phyloP scores from a whole-genome alignment of 2,113 vertebrate species.

The Microcebus jonahi region DNA sequence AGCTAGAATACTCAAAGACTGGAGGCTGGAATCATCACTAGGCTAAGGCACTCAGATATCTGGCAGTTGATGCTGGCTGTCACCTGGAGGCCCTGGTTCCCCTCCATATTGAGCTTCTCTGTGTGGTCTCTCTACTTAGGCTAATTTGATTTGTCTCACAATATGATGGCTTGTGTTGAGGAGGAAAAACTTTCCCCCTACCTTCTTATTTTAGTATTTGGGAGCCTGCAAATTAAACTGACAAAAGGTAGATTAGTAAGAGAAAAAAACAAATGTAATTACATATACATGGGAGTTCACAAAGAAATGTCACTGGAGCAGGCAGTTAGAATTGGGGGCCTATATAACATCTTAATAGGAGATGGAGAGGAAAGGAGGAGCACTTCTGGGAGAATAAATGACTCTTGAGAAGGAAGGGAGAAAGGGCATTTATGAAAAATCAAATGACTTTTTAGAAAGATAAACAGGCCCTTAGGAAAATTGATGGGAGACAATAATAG shows the following conservation, averaged over 20 bases:
- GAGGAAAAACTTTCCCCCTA: background rate
- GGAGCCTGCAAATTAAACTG: background rate
- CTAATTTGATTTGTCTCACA: background rate
- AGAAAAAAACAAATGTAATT: background rate
- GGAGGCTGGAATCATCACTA: background rate
- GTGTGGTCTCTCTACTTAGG: background rate
- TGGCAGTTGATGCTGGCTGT: background rate
- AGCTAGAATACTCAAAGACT: background rate
- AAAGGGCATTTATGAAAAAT: background rate
- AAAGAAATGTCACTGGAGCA: background rate
- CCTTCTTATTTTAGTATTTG: background rate
- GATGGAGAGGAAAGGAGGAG: background rate
- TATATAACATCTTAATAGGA: background rate
- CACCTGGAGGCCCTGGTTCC: background rate
- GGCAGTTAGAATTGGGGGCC: background rate
- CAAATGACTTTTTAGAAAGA: background rate
- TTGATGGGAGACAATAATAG: background rate
- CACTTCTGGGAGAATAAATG: background rate
- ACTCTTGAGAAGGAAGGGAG: background rate
- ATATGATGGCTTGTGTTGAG: background rate
- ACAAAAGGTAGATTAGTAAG: background rate
- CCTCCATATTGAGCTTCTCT: background rate
- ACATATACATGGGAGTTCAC: background rate
- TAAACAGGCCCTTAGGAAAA: background rate
- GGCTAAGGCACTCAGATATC: background rate